A percentile compares a stretch with the other conserved stretches of the same genome.
These are phyloP conservation scores for Torymus texanus DNA, from an alignment of 2,888 invertebrate genomes.

Conservation along the genomic window DNA sequence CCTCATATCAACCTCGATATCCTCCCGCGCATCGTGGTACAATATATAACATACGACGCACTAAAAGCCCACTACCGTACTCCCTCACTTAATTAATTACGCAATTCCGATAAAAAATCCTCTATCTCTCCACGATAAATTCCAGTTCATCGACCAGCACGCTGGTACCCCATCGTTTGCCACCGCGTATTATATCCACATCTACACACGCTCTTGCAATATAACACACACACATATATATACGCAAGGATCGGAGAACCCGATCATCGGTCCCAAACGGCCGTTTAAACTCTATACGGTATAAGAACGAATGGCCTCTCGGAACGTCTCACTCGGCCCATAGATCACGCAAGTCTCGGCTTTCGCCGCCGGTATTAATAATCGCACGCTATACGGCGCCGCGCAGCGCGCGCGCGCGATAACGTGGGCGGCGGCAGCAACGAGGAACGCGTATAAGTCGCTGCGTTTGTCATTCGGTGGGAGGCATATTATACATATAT, in stretches of 20 bases:
- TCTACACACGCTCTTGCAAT: no score
- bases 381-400: conserved; percentile 40
- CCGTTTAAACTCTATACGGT: conserved; percentile 69
- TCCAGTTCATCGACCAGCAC: no score
- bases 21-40: no score
- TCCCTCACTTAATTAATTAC: conserved; percentile 21
- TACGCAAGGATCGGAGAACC: no score
- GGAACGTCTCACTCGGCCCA: conserved; percentile 73
- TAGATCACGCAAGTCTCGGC: conserved; percentile 67
- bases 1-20: no score
- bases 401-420: conserved; percentile 17
- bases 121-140: no score
- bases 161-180: conserved; percentile 55
- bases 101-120: background rate
- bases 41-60: background rate
- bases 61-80: conserved; percentile 17
- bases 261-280: conserved; percentile 63
- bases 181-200: conserved; percentile 59
- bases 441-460: background rate
- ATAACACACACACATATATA: no score
- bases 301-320: conserved; percentile 72
- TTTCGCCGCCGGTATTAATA: conserved; percentile 54
- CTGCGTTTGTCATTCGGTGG: conserved; percentile 42
- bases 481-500: background rate
- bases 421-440: conserved; percentile 53